phyloP scores from a whole-genome alignment of 2,888 invertebrate species.

The Schizotus pectinicornis region DNA sequence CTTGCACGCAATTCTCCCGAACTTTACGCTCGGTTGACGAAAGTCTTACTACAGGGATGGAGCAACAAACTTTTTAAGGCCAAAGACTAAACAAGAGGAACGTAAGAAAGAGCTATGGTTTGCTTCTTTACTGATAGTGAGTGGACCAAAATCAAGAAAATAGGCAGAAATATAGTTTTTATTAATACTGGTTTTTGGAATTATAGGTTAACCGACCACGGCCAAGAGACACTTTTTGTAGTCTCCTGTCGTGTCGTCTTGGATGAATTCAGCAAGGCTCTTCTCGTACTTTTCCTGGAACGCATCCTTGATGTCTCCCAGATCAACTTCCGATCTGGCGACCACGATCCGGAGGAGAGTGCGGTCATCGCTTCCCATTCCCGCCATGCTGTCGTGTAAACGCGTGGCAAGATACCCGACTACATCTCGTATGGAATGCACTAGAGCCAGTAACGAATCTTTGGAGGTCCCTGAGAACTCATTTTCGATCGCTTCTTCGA shows the following conservation, averaged over 20 bases:
- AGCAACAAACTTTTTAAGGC: too few relatives aligned
- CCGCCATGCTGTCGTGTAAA: conserved; percentile 87
- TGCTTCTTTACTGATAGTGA: too few relatives aligned
- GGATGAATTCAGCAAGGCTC: conserved; percentile 66
- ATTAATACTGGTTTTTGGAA: too few relatives aligned
- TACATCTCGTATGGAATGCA: conserved; percentile 80
- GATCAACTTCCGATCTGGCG: conserved; percentile 83
- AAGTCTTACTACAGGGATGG: too few relatives aligned
- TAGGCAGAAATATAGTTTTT: too few relatives aligned
- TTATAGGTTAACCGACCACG: conserved; percentile 49
- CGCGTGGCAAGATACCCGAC: conserved; percentile 85
- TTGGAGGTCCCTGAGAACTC: conserved; percentile 84
- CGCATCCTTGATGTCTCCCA: conserved; percentile 82
- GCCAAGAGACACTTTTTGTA: conserved; percentile 85
- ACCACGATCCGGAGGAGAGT: conserved; percentile 85
- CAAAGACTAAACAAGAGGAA: too few relatives aligned
- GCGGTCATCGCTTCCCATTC: conserved; percentile 86
- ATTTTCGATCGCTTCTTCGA: conserved; percentile 76
- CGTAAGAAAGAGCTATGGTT: too few relatives aligned
- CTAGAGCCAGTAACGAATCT: conserved; percentile 81
- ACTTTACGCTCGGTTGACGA: too few relatives aligned
- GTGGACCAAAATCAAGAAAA: too few relatives aligned
- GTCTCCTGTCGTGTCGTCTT: conserved; percentile 80
- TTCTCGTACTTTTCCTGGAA: conserved; percentile 78
- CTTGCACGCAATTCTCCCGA: too few relatives aligned